Evolutionary conservation across 2,888 invertebrate species (phyloP).

Genomic region (Athetis lepigone): DNA sequence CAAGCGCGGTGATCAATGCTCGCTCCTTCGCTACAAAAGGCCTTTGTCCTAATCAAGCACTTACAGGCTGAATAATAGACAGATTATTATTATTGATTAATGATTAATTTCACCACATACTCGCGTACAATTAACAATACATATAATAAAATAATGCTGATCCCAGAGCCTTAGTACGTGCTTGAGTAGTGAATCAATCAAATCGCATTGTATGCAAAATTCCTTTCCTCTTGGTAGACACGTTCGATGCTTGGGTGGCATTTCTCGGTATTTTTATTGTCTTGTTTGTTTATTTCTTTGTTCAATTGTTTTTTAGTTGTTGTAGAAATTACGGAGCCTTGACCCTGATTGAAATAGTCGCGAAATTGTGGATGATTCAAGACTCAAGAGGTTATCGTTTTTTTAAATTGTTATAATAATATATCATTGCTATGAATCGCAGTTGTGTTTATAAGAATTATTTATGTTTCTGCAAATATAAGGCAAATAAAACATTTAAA

Average conservation of each 20-base stretch:
- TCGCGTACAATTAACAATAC: conserved; percentile 31
- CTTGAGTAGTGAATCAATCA: conserved; percentile 39
- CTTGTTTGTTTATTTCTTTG: conserved; percentile 32
- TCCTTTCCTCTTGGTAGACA: conserved; percentile 16
- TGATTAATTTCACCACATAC: not conserved
- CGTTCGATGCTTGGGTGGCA: conserved; percentile 41
- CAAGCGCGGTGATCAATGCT: too few relatives aligned
- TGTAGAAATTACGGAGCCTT: conserved; percentile 29
- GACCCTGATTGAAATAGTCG: conserved; percentile 10
- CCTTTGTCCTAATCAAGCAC: too few relatives aligned
- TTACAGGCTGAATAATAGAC: not conserved
- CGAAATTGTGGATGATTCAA: too few relatives aligned
- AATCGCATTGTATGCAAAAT: conserved; percentile 60
- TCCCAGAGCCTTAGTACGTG: conserved; percentile 31
- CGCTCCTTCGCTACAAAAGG: too few relatives aligned
- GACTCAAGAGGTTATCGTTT: too few relatives aligned
- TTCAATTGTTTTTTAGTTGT: conserved; percentile 34
- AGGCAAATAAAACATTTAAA: too few relatives aligned
- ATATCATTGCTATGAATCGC: too few relatives aligned
- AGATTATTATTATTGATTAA: not conserved
- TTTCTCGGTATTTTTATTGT: conserved; percentile 38
- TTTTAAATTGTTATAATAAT: too few relatives aligned
- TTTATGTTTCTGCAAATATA: too few relatives aligned
- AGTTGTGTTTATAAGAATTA: too few relatives aligned
- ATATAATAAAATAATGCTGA: conserved; percentile 41